Evolutionary conservation across 2,888 invertebrate species (phyloP), one percentile per base, ranked within the genome.

Genomic region (Platerodrilus igneus): DNA sequence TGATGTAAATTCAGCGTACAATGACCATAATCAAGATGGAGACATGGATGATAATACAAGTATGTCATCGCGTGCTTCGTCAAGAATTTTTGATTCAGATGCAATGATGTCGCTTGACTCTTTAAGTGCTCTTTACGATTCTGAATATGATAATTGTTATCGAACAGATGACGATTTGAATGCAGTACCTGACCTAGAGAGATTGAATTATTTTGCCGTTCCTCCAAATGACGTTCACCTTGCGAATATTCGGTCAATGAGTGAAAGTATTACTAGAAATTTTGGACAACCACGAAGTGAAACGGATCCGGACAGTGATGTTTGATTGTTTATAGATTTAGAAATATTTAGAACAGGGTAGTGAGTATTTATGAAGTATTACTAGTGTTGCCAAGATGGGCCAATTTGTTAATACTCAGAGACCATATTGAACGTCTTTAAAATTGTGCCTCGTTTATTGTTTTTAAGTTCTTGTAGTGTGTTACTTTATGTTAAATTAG

Each of bases 1-100:
- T 57, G 89, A 89, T 68, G 86, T 89, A 31, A 89, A 89, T 70
- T 87, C 86, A 5, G 81, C 86, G 55, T 86, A 83, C 67, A 81
- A 83, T 66, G 78, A 77, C 45, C 69, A 67, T 53, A 67, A 67
- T 50, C 69, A 68, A 37, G 71, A 72, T 33, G 71, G 71, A 29
- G 75, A 75, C 48, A 75, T 78, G 59, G 75, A 76, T 58, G 77
- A 78, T 62, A 77, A 89, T 60, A 87, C 87, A 50, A 81, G 81
- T 51, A 81, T 89, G 48, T 89, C 88, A 3, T 88, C 88, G 4
- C 75, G 89, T 45, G 88, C 89, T 19, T 88, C 87, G 13, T 87
- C 88, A 8, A 77, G 87, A 6, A 77, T 89, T 29, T 79, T 89
- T 52, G 85, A 85, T 65, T 82, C 83, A 1, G 84, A 84, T 58